These are phyloP conservation scores for Syrista parreyssii DNA, from an alignment of 2,888 invertebrate species.

Conservation along the genomic window DNA sequence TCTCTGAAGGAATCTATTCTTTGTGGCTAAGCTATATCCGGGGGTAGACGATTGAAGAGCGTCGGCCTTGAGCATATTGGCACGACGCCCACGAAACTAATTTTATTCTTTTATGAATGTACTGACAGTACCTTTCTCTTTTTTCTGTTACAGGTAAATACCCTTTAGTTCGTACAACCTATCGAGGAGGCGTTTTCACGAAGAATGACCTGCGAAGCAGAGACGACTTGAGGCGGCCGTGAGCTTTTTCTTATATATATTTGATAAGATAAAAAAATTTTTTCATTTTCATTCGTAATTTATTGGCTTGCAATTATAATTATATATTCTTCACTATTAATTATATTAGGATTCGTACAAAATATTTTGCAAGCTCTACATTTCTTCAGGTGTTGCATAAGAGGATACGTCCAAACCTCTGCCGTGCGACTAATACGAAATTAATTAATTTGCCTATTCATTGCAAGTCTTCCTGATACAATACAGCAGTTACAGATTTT, in stretches of 20 bases:
- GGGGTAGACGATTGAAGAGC: background rate
- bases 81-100: constrained; percentile 23
- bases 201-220: background rate
- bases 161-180: background rate
- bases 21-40: background rate
- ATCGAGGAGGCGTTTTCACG: constrained; percentile 1
- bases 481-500: background rate
- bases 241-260: background rate
- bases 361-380: background rate
- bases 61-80: constrained; percentile 15
- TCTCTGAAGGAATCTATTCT: background rate
- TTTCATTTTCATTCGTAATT: background rate
- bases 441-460: background rate
- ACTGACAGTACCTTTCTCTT: background rate
- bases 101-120: constrained; percentile 3
- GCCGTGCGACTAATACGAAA: background rate
- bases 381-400: background rate
- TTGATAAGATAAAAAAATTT: background rate
- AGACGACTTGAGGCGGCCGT: background rate
- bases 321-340: background rate
- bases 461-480: background rate
- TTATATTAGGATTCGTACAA: background rate
- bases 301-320: background rate
- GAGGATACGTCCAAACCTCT: no score
- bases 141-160: constrained; percentile 26